phyloP scores from a whole-genome alignment of 35 echinoderm and acorn worm genomes.

The Heliocidaris erythrogramma region DNA sequence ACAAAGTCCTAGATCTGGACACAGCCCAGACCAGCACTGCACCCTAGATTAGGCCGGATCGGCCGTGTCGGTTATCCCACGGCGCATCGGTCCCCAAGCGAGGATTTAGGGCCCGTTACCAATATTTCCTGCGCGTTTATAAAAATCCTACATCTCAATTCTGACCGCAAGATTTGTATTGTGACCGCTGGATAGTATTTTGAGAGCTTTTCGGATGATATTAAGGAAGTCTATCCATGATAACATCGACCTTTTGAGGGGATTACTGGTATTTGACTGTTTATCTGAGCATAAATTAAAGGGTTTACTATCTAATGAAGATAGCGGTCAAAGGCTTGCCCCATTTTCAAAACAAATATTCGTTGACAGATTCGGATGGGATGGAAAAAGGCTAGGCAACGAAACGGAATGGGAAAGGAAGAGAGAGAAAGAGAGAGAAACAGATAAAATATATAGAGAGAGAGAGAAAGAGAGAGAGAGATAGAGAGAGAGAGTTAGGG shows the following conservation, averaged over 20 bases:
- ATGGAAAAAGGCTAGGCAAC: not conserved
- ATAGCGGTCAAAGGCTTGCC: not conserved
- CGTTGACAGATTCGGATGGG: not conserved
- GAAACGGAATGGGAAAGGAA: not conserved
- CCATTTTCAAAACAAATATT: not conserved
- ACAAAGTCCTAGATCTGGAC: not conserved
- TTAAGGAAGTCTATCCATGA: not conserved
- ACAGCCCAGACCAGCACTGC: not conserved
- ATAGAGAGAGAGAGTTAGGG: not conserved
- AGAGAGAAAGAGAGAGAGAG: not conserved
- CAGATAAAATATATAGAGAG: not conserved
- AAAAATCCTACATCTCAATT: not conserved
- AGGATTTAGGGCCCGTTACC: not conserved
- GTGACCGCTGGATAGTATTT: not conserved
- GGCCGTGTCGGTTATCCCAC: not conserved
- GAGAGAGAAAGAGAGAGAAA: not conserved
- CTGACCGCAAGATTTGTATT: not conserved
- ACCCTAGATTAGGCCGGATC: conserved; percentile 8
- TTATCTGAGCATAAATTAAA: not conserved
- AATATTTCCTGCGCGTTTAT: not conserved
- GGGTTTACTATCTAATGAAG: conserved; percentile 10
- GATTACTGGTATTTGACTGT: not conserved
- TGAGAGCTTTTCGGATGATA: not conserved
- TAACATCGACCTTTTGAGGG: not conserved
- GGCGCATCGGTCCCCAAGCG: not conserved